Evolutionary conservation across 2,888 invertebrate genomes (phyloP).

Genomic region (Mythimna loreyi): DNA sequence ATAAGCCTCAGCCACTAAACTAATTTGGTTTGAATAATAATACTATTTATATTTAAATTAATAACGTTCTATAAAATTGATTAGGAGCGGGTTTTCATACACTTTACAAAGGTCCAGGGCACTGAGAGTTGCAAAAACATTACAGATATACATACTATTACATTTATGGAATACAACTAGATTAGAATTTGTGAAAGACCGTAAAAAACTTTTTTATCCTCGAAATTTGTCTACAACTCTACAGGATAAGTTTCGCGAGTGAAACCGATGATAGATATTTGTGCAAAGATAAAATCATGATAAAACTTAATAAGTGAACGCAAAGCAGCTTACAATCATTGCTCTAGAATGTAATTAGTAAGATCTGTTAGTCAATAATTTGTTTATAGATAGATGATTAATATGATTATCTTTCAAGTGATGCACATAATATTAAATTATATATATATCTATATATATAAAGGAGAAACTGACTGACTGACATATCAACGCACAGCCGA

Average conservation of each 20-base stretch:
- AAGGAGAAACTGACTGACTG: no score
- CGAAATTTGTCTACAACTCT: no score
- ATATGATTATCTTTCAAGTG: not conserved
- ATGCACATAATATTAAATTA: no score
- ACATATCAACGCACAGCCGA: no score
- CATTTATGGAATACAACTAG: not conserved
- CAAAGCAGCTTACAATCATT: not conserved
- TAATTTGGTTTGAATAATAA: not conserved
- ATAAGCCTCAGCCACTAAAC: not conserved
- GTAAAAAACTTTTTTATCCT: no score
- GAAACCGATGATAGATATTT: not conserved
- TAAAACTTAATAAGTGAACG: not conserved
- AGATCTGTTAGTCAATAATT: slow-evolving; percentile 7
- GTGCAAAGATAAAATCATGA: not conserved
- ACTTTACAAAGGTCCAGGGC: no score
- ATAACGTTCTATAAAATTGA: no score
- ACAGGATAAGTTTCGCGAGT: not conserved
- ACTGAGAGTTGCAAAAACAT: no score
- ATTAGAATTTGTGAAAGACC: not conserved
- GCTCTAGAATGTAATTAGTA: slow-evolving; percentile 1
- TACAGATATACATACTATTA: no score
- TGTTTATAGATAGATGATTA: slow-evolving; percentile 1
- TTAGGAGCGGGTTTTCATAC: no score
- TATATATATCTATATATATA: not conserved
- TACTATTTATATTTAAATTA: no score